phyloP scores from a whole-genome alignment of 1,140 invertebrate genomes.

The Drosophila simulans region DNA sequence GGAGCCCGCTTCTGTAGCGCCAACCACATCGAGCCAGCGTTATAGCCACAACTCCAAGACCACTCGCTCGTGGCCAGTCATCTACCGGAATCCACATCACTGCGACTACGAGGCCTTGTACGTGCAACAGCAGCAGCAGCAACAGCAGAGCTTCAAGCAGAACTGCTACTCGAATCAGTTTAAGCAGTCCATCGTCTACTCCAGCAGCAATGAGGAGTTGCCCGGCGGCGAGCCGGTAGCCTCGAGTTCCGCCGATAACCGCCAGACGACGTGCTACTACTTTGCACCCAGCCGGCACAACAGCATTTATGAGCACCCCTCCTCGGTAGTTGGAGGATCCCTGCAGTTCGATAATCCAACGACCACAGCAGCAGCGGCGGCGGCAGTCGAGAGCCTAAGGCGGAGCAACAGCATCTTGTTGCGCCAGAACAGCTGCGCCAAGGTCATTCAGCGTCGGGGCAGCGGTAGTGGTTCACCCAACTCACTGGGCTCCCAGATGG shows the following conservation, averaged over 20 bases:
- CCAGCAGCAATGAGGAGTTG: slow-evolving; percentile 80
- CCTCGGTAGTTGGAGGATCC: slow-evolving; percentile 77
- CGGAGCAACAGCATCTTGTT: slow-evolving; percentile 79
- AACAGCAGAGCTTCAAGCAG: slow-evolving; percentile 68
- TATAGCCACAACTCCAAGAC: slow-evolving; percentile 83
- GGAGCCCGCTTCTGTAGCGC: slow-evolving; percentile 40
- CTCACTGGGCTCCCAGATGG: slow-evolving; percentile 76
- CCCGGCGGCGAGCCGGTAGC: slow-evolving; percentile 39
- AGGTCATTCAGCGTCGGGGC: slow-evolving; percentile 71
- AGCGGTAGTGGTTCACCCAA: slow-evolving; percentile 71
- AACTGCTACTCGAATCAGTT: slow-evolving; percentile 84
- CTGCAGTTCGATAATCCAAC: slow-evolving; percentile 76
- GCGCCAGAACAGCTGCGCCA: slow-evolving; percentile 79
- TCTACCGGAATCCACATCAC: slow-evolving; percentile 82
- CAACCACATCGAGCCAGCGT: slow-evolving; percentile 55
- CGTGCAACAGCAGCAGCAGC: slow-evolving; percentile 67
- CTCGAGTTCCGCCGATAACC: slow-evolving; percentile 44
- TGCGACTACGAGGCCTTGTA: slow-evolving; percentile 84
- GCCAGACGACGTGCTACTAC: slow-evolving; percentile 79
- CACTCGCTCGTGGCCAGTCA: slow-evolving; percentile 83
- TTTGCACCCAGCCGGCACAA: slow-evolving; percentile 79
- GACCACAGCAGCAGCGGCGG: slow-evolving; percentile 75
- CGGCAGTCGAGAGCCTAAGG: slow-evolving; percentile 76
- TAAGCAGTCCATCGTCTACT: slow-evolving; percentile 80
- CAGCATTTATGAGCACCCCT: slow-evolving; percentile 84